A percentile compares a stretch with the other conserved stretches of the same genome.
Evolutionary conservation across 2,888 invertebrate species (phyloP).

Genomic region (Scaptomyza caliginosa): DNA sequence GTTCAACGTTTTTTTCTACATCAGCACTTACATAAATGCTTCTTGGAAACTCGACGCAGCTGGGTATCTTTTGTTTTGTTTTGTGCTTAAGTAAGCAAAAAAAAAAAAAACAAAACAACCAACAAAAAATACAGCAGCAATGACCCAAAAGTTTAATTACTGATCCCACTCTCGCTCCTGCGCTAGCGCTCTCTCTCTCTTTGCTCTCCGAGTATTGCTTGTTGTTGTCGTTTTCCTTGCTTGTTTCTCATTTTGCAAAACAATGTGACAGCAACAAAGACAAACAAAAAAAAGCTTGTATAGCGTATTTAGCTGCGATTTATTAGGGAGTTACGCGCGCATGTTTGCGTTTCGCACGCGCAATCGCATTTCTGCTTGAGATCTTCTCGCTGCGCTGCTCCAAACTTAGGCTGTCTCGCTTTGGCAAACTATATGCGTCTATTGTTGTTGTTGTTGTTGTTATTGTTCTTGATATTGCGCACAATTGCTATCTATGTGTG

Average conservation of each 20-base stretch:
- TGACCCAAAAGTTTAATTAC: constrained; percentile 50
- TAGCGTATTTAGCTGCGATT: constrained; percentile 43
- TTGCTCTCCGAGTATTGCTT: neutral
- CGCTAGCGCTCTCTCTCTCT: neutral
- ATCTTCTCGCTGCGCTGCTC: constrained; percentile 22
- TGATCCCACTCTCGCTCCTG: constrained; percentile 1
- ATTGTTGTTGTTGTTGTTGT: constrained; percentile 17
- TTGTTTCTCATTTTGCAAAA: constrained; percentile 35
- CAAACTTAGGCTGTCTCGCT: constrained; percentile 28
- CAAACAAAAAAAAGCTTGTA: constrained; percentile 4
- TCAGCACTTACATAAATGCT: constrained; percentile 39
- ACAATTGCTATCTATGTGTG: constrained; percentile 37
- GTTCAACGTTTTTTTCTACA: constrained; percentile 24
- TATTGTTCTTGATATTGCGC: constrained; percentile 34
- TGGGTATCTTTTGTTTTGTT: constrained; percentile 33
- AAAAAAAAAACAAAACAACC: constrained; percentile 2
- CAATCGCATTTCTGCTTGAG: constrained; percentile 46
- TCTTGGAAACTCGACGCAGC: constrained; percentile 45
- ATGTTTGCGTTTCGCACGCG: constrained; percentile 65
- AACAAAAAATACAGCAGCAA: constrained; percentile 23
- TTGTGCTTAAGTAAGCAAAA: constrained; percentile 46
- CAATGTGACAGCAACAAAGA: constrained; percentile 27
- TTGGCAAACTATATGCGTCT: constrained; percentile 5
- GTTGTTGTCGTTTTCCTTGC: constrained; percentile 12
- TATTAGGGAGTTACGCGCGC: constrained; percentile 57